Percentiles rank a stretch among this genome's conserved stretches.
phyloP scores from a whole-genome alignment of 2,888 invertebrate species.

The Sesia apiformis region DNA sequence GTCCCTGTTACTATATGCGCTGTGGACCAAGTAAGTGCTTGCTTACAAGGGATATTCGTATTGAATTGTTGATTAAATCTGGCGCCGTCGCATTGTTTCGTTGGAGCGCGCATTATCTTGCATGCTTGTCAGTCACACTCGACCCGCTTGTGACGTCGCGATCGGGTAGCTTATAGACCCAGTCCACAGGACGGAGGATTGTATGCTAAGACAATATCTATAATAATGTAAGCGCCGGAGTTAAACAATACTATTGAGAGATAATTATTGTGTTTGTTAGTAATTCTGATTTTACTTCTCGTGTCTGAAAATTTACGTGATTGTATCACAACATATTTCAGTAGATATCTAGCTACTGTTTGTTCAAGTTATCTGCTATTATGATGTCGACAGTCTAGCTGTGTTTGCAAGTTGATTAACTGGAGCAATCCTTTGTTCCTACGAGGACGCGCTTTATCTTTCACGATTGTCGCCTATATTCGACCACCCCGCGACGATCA shows the following conservation, averaged over 20 bases:
- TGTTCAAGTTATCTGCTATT: too few relatives aligned
- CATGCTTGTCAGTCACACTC: slow-evolving; percentile 43
- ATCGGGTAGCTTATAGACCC: slow-evolving; percentile 19
- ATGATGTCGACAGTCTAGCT: too few relatives aligned
- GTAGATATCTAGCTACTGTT: too few relatives aligned
- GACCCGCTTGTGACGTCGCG: slow-evolving; percentile 33
- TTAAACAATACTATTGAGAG: too few relatives aligned
- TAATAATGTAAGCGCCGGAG: too few relatives aligned
- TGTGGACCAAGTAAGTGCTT: slow-evolving; percentile 30
- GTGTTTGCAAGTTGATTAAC: neutral
- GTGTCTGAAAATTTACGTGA: too few relatives aligned
- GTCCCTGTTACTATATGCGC: slow-evolving; percentile 32
- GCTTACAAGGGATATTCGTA: slow-evolving; percentile 26
- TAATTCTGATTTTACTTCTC: too few relatives aligned
- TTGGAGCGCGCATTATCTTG: slow-evolving; percentile 35
- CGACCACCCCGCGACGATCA: slow-evolving; percentile 4
- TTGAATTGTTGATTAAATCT: slow-evolving; percentile 45
- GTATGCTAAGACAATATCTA: too few relatives aligned
- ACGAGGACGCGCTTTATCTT: slow-evolving; percentile 23
- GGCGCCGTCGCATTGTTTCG: slow-evolving; percentile 40
- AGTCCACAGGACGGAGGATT: slow-evolving; percentile 7
- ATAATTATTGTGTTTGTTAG: too few relatives aligned
- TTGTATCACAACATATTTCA: too few relatives aligned
- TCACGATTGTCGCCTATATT: slow-evolving; percentile 24
- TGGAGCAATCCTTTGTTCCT: slow-evolving; percentile 18